phyloP scores from a whole-genome alignment of 2,888 invertebrate species.

The Mechanitis messenoides region DNA sequence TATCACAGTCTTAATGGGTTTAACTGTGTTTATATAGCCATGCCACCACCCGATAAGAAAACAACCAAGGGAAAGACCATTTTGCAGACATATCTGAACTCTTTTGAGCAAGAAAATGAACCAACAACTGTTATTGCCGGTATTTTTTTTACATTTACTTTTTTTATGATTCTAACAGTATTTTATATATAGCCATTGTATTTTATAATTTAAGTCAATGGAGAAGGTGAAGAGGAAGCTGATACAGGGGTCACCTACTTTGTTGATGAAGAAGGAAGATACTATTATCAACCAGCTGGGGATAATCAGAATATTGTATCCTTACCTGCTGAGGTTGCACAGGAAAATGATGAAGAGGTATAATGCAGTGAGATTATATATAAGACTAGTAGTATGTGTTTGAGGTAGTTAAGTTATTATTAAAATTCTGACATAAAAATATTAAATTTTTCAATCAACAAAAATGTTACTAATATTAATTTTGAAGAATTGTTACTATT shows the following conservation, averaged over 20 bases:
- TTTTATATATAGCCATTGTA: slow-evolving; percentile 3
- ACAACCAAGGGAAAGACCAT: slow-evolving; percentile 74
- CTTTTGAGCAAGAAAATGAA: slow-evolving; percentile 88
- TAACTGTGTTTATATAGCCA: slow-evolving; percentile 34
- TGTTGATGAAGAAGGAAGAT: slow-evolving; percentile 88
- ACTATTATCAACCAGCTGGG: slow-evolving; percentile 86
- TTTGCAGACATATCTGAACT: slow-evolving; percentile 87
- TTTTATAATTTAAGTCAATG: slow-evolving; percentile 23
- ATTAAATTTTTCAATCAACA: too few relatives aligned
- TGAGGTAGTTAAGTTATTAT: slow-evolving; percentile 14
- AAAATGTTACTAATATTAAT: too few relatives aligned
- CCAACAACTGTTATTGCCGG: slow-evolving; percentile 58
- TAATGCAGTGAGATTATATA: neutral
- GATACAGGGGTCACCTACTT: slow-evolving; percentile 81
- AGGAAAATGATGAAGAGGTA: slow-evolving; percentile 41
- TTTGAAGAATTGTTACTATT: too few relatives aligned
- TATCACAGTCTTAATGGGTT: slow-evolving; percentile 2
- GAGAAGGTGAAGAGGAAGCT: slow-evolving; percentile 43
- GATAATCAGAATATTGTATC: slow-evolving; percentile 80
- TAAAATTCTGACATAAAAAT: too few relatives aligned
- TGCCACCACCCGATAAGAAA: slow-evolving; percentile 52
- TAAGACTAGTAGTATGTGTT: slow-evolving; percentile 33
- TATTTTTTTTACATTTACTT: slow-evolving; percentile 32
- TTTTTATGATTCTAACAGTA: slow-evolving; percentile 1
- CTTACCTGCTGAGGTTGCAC: slow-evolving; percentile 71